phyloP scores from a whole-genome alignment of 2,888 invertebrate genomes.

The Ophraella communa region DNA sequence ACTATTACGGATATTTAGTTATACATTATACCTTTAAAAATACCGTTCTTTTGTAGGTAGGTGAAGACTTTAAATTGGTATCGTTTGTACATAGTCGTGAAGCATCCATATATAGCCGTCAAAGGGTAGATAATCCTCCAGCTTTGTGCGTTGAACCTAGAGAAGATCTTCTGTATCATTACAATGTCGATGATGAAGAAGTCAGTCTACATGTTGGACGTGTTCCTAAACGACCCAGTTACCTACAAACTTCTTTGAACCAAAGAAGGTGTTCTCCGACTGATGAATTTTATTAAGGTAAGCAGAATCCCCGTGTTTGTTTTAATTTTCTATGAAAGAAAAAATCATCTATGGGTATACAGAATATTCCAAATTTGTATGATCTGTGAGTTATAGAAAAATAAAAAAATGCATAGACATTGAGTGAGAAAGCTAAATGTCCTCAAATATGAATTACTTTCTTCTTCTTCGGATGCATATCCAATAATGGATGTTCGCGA shows the following conservation, averaged over 20 bases:
- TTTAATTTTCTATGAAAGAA: no score
- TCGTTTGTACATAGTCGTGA: slow-evolving; percentile 71
- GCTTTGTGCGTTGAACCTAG: slow-evolving; percentile 40
- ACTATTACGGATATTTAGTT: neutral
- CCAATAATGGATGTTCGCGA: no score
- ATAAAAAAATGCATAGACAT: no score
- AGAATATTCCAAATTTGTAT: no score
- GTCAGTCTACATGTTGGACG: slow-evolving; percentile 48
- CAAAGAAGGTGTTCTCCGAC: slow-evolving; percentile 36
- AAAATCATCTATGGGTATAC: no score
- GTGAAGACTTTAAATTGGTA: slow-evolving; percentile 64
- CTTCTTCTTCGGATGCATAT: no score
- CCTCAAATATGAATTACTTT: no score
- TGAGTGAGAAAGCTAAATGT: no score
- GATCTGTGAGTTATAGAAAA: no score
- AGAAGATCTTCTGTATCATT: slow-evolving; percentile 41
- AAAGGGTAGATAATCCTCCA: slow-evolving; percentile 50
- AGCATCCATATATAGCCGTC: slow-evolving; percentile 35
- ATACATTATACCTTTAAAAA: neutral
- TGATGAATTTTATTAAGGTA: slow-evolving; percentile 16
- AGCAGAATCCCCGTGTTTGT: no score
- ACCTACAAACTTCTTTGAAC: slow-evolving; percentile 42
- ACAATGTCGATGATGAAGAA: slow-evolving; percentile 48
- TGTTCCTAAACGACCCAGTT: slow-evolving; percentile 42
- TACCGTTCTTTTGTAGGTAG: slow-evolving; percentile 34